Percentiles rank a stretch among this genome's conserved stretches.
Evolutionary conservation across 2,113 vertebrate species (phyloP).

Genomic region (Struthio camelus): DNA sequence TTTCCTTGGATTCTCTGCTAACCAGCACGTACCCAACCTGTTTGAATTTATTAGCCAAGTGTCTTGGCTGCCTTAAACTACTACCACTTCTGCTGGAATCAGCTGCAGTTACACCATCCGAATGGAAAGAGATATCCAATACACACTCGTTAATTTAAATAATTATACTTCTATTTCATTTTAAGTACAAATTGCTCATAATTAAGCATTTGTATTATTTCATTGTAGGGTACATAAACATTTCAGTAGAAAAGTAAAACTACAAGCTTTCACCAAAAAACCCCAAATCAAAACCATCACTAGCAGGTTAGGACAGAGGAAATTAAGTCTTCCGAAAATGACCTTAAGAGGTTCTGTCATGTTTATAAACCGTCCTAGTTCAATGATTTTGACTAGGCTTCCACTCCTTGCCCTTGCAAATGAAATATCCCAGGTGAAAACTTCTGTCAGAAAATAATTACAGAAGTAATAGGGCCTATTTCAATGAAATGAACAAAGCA

Average conservation of each 20-base stretch:
- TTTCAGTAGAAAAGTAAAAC: slow-evolving; percentile 13
- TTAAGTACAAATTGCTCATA: not conserved
- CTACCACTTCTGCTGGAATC: not conserved
- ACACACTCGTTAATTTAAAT: not conserved
- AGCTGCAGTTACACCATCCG: not conserved
- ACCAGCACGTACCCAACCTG: not conserved
- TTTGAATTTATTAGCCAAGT: not conserved
- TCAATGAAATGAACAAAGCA: slow-evolving; percentile 61
- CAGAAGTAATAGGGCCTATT: slow-evolving; percentile 32
- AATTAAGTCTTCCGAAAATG: slow-evolving; percentile 48
- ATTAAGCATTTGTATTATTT: not conserved
- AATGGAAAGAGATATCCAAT: not conserved
- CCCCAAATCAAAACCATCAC: not conserved
- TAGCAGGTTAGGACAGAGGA: not conserved
- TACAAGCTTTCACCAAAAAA: not conserved
- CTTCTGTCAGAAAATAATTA: slow-evolving; percentile 68
- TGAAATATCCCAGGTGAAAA: slow-evolving; percentile 60
- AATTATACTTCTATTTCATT: not conserved
- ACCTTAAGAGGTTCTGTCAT: slow-evolving; percentile 46
- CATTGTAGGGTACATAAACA: not conserved
- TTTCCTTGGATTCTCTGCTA: not conserved
- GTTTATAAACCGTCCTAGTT: slow-evolving; percentile 65
- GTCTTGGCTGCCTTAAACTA: not conserved
- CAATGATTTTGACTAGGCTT: slow-evolving; percentile 50
- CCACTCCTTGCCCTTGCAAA: slow-evolving; percentile 26